Evolutionary conservation across 2,113 vertebrate species (phyloP), one percentile per base, ranked within the genome.

Genomic region (Euleptes europaea): DNA sequence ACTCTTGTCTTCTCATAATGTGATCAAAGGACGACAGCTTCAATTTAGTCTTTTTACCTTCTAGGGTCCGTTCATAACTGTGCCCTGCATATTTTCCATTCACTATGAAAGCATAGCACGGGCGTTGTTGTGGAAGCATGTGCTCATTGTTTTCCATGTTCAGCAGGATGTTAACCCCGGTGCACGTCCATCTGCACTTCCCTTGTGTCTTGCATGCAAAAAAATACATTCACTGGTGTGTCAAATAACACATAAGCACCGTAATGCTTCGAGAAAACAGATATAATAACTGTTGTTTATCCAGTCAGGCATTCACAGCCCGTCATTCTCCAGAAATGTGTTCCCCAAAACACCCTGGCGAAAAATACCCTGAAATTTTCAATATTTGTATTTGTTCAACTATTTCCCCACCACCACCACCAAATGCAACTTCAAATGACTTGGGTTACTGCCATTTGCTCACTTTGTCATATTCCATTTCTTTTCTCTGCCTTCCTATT

Each of bases 401-500:
- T 89, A 23, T 85, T 92, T 92, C 10, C 10, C 19, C 47, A 17
- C 87, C 70, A 88, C n/a, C n/a, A n/a, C n/a, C n/a, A n/a, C n/a
- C n/a, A n/a, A 82, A 84, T 49, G 7, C 28, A 69, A 51, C 77
- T 84, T 86, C 66, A 71, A 85, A 33, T 69, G 15, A 80, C 87
- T 77, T 66, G 71, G 81, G 47, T 84, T 83, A n/a, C 57, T 78
- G 72, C 81, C 67, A 85, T 88, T 90, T 88, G 23, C 80, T 91
- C 42, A 57, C 54, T 89, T 42, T 78, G 33, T 69, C 13, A 77
- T 74, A 90, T 92, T 89, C 86, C 14, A 67, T 92, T 89, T 91
- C 42, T 84, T 90, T 54, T 35, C 14, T 1, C 0, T 86, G 86
- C 89, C 82, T 40, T 17, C 74, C 38, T 12, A 19, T 5, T 6